Conservation (phyloP, 30 jellyfish, hydroid and myxozoan species). For the Sanderia malayensis region DNA sequence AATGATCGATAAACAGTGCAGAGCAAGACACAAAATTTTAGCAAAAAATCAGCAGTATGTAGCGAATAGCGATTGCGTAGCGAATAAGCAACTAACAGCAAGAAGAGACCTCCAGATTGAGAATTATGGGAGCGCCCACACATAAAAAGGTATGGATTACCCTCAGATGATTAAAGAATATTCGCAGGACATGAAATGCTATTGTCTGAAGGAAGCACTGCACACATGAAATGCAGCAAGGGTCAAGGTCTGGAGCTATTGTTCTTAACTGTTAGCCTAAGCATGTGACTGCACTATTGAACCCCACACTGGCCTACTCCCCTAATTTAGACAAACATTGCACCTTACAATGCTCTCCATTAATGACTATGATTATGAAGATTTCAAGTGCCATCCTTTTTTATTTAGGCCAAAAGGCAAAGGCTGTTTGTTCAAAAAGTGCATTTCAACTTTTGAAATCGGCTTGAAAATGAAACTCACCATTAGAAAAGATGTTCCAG, state of each 20-base stretch:
- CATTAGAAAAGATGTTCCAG: neutral
- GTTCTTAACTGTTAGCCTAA: neutral
- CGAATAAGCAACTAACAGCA: neutral
- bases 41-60: neutral
- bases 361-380: too few species aligned
- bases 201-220: neutral
- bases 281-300: neutral
- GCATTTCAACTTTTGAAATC: too few species aligned
- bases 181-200: neutral
- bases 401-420: too few species aligned
- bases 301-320: conserved; percentile 4
- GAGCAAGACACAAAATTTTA: neutral
- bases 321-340: too few species aligned
- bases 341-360: too few species aligned
- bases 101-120: neutral
- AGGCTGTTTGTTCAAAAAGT: too few species aligned
- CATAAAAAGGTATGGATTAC: conserved; percentile 1
- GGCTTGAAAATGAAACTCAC: neutral
- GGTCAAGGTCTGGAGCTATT: conserved; percentile 2
- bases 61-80: conserved; percentile 1
- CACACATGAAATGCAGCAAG: neutral
- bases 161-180: neutral
- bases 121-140: conserved; percentile 1
- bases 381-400: too few species aligned
- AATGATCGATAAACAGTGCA: neutral